These are phyloP conservation scores for Notolepis coatsorum DNA, from an alignment of 2,797 vertebrate genomes.

Conservation along the genomic window DNA sequence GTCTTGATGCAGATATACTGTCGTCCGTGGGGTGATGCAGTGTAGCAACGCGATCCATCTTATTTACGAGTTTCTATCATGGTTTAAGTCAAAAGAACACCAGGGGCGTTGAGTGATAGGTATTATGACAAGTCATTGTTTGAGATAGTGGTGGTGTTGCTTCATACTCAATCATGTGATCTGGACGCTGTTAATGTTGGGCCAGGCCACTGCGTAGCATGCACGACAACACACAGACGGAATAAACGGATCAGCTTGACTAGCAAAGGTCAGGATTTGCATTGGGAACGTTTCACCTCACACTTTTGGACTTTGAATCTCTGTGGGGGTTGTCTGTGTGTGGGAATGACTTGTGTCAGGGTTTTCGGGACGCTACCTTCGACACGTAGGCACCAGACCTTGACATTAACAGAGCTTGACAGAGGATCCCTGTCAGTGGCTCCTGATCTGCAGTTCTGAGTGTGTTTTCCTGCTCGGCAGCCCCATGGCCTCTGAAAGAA, in stretches of 20 bases:
- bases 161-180: slow-evolving; percentile 23
- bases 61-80: background rate
- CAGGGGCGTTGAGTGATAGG: slow-evolving; percentile 1
- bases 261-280: slow-evolving; percentile 34
- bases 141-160: background rate
- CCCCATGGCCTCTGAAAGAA: slow-evolving; percentile 3
- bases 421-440: slow-evolving; percentile 38
- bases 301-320: slow-evolving; percentile 52
- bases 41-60: background rate
- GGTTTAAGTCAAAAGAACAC: background rate
- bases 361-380: slow-evolving; percentile 1
- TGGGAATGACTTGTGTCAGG: slow-evolving; percentile 25
- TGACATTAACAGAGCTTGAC: slow-evolving; percentile 43
- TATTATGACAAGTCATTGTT: background rate
- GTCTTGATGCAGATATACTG: background rate
- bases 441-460: slow-evolving; percentile 23
- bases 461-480: slow-evolving; percentile 1
- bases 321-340: background rate
- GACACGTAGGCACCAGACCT: slow-evolving; percentile 53
- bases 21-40: too few relatives aligned
- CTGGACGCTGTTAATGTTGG: slow-evolving; percentile 1
- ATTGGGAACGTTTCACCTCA: slow-evolving; percentile 23
- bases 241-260: slow-evolving; percentile 3
- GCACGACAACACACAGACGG: background rate
- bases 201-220: background rate